These are phyloP conservation scores for Bagarius yarrelli DNA, from an alignment of 2,113 vertebrate genomes.

Conservation along the genomic window DNA sequence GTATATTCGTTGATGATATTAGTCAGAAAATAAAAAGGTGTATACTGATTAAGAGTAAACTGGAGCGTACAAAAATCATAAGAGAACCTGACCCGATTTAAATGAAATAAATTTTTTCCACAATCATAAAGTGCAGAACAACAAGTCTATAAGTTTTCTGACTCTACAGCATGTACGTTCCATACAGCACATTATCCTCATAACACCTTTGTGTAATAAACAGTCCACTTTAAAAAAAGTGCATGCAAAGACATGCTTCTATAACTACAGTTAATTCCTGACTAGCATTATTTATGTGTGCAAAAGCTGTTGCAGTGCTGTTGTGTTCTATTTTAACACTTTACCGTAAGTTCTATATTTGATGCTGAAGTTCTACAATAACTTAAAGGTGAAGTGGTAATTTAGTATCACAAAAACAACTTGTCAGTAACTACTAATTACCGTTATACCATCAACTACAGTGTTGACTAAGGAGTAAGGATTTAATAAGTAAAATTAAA, in stretches of 20 bases:
- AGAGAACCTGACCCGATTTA: background rate
- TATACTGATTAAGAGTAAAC: background rate
- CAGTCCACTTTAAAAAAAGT: conserved; percentile 26
- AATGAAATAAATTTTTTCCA: background rate
- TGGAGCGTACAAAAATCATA: background rate
- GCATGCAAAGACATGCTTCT: conserved; percentile 31
- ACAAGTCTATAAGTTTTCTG: background rate
- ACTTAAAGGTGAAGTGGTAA: background rate
- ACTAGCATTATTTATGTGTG: background rate
- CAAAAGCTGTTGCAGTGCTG: background rate
- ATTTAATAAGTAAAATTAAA: background rate
- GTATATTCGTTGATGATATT: too few relatives aligned
- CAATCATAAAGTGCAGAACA: conserved; percentile 1
- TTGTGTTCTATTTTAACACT: conserved; percentile 2
- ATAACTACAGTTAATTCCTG: conserved; percentile 4
- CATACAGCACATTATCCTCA: background rate
- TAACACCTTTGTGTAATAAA: background rate
- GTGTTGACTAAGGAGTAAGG: background rate
- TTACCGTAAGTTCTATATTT: background rate
- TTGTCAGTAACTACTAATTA: background rate
- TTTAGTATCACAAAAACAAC: background rate
- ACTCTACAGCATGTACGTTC: background rate
- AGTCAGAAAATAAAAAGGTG: too few relatives aligned
- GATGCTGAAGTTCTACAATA: background rate
- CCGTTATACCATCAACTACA: background rate